phyloP scores from a whole-genome alignment of 2,888 invertebrate species.

The Drosophila limbata region DNA sequence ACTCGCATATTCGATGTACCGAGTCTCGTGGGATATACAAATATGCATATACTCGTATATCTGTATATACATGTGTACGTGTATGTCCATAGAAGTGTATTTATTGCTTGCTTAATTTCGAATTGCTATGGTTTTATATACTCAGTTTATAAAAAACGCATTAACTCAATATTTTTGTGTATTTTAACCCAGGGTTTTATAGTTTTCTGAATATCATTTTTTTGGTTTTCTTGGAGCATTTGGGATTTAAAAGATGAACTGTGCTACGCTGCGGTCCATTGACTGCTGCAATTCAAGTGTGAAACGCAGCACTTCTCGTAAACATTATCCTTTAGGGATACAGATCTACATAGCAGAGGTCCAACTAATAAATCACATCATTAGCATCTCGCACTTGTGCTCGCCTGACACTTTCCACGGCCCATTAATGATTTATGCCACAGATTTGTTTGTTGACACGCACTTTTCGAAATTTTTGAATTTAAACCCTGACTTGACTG shows the following conservation, averaged over 20 bases:
- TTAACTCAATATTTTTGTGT: constrained; percentile 30
- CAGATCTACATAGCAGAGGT: constrained; percentile 4
- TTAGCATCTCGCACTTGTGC: constrained; percentile 59
- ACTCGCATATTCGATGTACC: constrained; percentile 7
- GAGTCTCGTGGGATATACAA: constrained; percentile 69
- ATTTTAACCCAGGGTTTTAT: constrained; percentile 12
- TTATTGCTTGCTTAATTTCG: constrained; percentile 44
- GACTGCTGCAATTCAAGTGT: constrained; percentile 68
- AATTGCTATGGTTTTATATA: constrained; percentile 41
- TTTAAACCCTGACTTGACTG: constrained; percentile 48
- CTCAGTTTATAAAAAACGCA: constrained; percentile 49
- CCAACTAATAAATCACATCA: constrained; percentile 74
- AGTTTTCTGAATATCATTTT: constrained; percentile 38
- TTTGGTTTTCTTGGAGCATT: constrained; percentile 10
- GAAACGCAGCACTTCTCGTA: constrained; percentile 64
- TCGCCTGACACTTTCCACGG: constrained; percentile 41
- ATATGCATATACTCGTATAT: constrained; percentile 18
- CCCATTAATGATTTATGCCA: constrained; percentile 64
- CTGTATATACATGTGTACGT: not conserved
- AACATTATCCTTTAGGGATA: constrained; percentile 61
- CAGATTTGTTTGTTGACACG: constrained; percentile 73
- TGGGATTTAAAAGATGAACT: constrained; percentile 39
- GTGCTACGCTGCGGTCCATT: constrained; percentile 58
- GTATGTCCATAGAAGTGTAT: constrained; percentile 17
- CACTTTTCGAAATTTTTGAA: constrained; percentile 8